Evolutionary conservation across 2,113 vertebrate genomes (phyloP).

Genomic region (Condylura cristata): DNA sequence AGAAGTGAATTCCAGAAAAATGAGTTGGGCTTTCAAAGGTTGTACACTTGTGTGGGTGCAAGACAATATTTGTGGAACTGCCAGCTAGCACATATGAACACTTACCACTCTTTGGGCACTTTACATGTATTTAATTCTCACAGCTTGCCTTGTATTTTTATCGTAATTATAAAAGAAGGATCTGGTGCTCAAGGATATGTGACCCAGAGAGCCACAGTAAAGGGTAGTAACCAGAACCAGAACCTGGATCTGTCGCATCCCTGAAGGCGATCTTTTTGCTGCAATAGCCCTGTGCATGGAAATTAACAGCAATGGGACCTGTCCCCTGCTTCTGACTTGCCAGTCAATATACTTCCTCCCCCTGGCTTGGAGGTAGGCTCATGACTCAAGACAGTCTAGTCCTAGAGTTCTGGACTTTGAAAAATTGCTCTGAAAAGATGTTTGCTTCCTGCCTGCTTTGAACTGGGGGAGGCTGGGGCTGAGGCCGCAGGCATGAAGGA

Average conservation of each 20-base stretch:
- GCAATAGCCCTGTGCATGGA: not conserved
- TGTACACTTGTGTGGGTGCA: not conserved
- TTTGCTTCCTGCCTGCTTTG: too few relatives aligned
- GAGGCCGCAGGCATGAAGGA: too few relatives aligned
- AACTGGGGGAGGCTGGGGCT: not conserved
- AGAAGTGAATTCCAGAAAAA: not conserved
- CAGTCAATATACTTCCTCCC: not conserved
- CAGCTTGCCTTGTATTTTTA: not conserved
- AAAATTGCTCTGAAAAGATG: not conserved
- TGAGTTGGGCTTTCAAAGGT: not conserved
- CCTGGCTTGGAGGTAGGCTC: not conserved
- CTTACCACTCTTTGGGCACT: not conserved
- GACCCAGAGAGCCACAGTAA: not conserved
- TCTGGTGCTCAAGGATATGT: not conserved
- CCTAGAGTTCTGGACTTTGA: not conserved
- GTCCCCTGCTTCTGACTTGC: too few relatives aligned
- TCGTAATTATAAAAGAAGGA: not conserved
- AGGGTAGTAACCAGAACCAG: not conserved
- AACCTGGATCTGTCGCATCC: not conserved
- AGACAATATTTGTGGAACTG: not conserved
- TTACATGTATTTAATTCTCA: not conserved
- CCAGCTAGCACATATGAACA: not conserved
- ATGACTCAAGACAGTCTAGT: not conserved
- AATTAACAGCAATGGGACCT: not conserved
- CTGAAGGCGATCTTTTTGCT: accelerated